Percentiles rank a stretch among this genome's conserved stretches.
These are phyloP conservation scores for Phortica variegata DNA, from an alignment of 1,140 invertebrate genomes.

Conservation along the genomic window DNA sequence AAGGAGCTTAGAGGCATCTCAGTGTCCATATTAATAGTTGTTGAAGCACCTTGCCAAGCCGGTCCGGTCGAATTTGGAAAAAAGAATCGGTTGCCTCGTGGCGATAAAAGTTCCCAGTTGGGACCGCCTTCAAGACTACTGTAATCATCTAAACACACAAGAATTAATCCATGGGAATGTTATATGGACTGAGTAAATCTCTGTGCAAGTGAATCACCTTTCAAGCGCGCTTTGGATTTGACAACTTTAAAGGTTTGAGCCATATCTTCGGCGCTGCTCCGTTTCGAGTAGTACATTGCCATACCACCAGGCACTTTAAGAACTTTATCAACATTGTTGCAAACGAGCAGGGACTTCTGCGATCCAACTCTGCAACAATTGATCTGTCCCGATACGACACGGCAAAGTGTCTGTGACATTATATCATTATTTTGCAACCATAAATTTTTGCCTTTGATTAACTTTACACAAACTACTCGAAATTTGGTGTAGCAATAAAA, in stretches of 20 bases:
- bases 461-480: too few relatives aligned
- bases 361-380: too few relatives aligned
- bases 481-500: too few relatives aligned
- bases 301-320: not conserved
- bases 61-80: conserved; percentile 70
- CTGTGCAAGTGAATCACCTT: too few relatives aligned
- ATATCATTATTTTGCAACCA: too few relatives aligned
- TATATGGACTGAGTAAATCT: too few relatives aligned
- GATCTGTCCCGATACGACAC: conserved; percentile 15
- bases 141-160: conserved; percentile 25
- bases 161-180: too few relatives aligned
- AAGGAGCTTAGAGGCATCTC: conserved; percentile 52
- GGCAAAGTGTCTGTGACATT: conserved; percentile 17
- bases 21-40: conserved; percentile 53
- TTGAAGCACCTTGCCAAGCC: conserved; percentile 62
- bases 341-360: too few relatives aligned
- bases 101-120: conserved; percentile 66
- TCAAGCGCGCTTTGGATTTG: conserved; percentile 31
- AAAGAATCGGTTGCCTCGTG: conserved; percentile 67
- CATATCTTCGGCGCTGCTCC: conserved; percentile 38
- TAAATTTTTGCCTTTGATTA: too few relatives aligned
- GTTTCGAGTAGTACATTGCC: conserved; percentile 35
- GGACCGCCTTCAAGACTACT: conserved; percentile 46
- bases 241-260: conserved; percentile 42
- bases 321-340: too few relatives aligned